Conservation (phyloP, 2,888 invertebrate genomes). For the Melanargia galathea region DNA sequence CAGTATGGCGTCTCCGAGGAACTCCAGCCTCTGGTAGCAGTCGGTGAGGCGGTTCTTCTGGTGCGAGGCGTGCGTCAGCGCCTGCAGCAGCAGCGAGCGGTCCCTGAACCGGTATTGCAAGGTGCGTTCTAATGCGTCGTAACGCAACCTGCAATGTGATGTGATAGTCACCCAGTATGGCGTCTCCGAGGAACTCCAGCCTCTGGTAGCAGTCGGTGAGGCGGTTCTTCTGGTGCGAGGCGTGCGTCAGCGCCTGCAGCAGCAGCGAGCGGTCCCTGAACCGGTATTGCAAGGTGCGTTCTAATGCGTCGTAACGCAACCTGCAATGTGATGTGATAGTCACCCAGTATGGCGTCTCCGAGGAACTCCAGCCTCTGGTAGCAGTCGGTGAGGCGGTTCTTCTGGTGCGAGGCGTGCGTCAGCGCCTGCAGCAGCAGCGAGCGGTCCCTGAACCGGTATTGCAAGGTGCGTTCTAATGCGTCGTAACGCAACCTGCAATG, state of each 20-base stretch:
- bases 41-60: conserved; percentile 97
- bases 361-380: conserved; percentile 99
- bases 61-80: conserved; percentile 99
- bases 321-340: no score
- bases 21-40: conserved; percentile 98
- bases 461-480: conserved; percentile 85
- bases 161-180: no score
- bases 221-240: no score
- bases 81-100: conserved; percentile 95
- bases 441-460: conserved; percentile 93
- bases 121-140: conserved; percentile 89
- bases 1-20: conserved; percentile 96
- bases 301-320: no score
- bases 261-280: no score
- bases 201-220: no score
- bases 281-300: no score
- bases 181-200: no score
- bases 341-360: conserved; percentile 90
- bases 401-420: conserved; percentile 98
- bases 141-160: no score
- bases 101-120: conserved; percentile 95
- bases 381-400: conserved; percentile 97
- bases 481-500: no score
- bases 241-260: no score
- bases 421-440: conserved; percentile 97